Evolutionary conservation across 1,140 invertebrate genomes (phyloP), one percentile per base, ranked within the genome.

Genomic region (Druon quercuslanigerum): DNA sequence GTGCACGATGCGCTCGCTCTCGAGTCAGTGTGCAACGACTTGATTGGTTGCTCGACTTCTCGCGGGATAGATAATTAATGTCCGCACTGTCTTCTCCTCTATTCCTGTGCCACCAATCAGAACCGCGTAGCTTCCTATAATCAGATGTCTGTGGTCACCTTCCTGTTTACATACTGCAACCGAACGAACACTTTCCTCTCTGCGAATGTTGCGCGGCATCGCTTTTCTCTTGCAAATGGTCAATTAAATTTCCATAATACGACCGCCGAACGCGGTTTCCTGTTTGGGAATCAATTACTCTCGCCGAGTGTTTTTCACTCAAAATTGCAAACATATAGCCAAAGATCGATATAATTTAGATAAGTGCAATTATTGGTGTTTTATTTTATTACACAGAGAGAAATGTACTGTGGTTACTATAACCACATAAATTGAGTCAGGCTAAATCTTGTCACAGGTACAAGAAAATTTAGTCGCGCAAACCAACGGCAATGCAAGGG

Each of bases 191-290:
- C 75, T 82, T 83, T 80, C 77, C 71, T 77, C 73, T 71, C 46
- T 56, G 71, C 52, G 14, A 33, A 20, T 54, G 40, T 33, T 71
- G 79, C 76, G 52, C 72, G 72, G 74, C 78, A 74, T 80, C 79
- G 76, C 80, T 74, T 82, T 84, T 84, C 82, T 79, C 80, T 82
- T 72, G 78, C 77, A 79, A 82, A 82, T 77, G 78, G 82, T 79
- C 78, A 84, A 84, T 84, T 82, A 84, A 80, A 84, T 84, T 84
- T 83, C 80, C 78, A 83, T 79, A 80, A 82, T 77, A 83, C 72
- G 79, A 78, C 78, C 79, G 79, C 77, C 76, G 73, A 81, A 83
- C 70, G 9, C 17, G 13, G 8, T 66, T 66, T 11, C 56, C 33
- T 66, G 25, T 66, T 66, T 40, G 5, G 8, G 8, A 17, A 17